phyloP scores from a whole-genome alignment of 1,140 invertebrate genomes.

The Oreohelix idahoensis region DNA sequence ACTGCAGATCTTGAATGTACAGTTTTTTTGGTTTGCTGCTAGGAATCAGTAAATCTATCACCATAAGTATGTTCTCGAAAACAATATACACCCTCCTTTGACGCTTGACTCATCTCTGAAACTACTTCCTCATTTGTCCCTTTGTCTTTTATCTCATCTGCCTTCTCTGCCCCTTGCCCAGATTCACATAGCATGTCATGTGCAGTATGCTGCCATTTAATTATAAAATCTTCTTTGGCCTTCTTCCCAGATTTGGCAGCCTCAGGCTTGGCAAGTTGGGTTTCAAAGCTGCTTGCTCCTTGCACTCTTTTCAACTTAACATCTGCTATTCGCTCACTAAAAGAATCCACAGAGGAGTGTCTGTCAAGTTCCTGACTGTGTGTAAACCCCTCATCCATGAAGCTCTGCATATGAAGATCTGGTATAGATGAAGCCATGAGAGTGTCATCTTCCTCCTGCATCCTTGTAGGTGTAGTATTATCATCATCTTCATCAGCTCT shows the following conservation, averaged over 20 bases:
- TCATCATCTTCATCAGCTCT: conserved; percentile 34
- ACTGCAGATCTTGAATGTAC: no score
- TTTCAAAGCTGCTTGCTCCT: neutral
- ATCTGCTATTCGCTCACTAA: neutral
- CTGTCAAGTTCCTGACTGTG: neutral
- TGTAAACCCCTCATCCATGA: neutral
- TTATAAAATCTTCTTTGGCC: neutral
- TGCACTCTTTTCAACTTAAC: neutral
- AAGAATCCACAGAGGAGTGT: neutral
- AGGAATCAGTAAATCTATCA: neutral
- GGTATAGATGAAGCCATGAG: conserved; percentile 21
- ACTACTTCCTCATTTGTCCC: neutral
- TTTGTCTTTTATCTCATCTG: neutral
- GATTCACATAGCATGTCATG: neutral
- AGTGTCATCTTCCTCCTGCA: conserved; percentile 30
- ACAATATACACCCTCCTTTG: neutral
- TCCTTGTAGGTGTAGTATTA: conserved; percentile 25
- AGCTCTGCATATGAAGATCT: conserved; percentile 30
- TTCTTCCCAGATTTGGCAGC: neutral
- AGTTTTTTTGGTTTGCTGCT: no score
- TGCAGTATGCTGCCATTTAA: neutral
- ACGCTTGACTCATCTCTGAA: neutral
- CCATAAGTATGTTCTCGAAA: neutral
- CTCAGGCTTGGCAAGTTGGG: neutral
- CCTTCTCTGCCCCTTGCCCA: neutral